These are phyloP conservation scores for Gobio gobio DNA, from an alignment of 2,113 vertebrate species.

Conservation along the genomic window DNA sequence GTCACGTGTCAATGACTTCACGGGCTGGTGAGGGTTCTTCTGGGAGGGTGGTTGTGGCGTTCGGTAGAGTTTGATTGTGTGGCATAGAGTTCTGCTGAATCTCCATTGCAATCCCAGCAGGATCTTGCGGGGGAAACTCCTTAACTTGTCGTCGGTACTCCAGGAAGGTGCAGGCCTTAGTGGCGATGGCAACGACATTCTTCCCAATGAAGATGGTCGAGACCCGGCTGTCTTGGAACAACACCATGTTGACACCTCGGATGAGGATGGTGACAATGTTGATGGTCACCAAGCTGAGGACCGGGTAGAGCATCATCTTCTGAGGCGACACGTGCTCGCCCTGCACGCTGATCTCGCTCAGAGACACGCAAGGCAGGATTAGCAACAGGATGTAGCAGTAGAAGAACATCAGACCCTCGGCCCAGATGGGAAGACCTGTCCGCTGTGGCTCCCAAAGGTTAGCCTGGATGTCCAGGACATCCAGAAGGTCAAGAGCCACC, in stretches of 20 bases:
- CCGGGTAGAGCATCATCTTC: constrained; percentile 90
- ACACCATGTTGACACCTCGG: constrained; percentile 84
- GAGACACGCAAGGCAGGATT: constrained; percentile 86
- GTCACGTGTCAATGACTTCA: constrained; percentile 84
- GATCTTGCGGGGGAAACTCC: constrained; percentile 78
- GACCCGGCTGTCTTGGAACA: constrained; percentile 87
- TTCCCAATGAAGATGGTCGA: constrained; percentile 89
- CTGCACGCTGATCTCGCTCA: constrained; percentile 91
- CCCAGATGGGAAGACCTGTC: constrained; percentile 86
- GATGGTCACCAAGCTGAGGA: constrained; percentile 87
- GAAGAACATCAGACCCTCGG: constrained; percentile 90
- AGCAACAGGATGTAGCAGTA: constrained; percentile 88
- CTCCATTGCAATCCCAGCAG: constrained; percentile 79
- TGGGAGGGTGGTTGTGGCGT: constrained; percentile 71
- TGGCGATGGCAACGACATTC: constrained; percentile 85
- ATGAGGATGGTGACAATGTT: constrained; percentile 88
- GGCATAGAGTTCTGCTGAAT: constrained; percentile 82
- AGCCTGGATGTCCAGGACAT: constrained; percentile 88
- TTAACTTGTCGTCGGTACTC: constrained; percentile 87
- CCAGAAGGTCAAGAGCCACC: constrained; percentile 86
- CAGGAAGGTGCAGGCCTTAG: constrained; percentile 85
- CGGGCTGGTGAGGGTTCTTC: constrained; percentile 79
- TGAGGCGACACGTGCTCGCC: constrained; percentile 88
- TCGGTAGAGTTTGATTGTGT: constrained; percentile 77
- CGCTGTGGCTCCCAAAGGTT: constrained; percentile 87